Evolutionary conservation across 2,113 vertebrate species (phyloP), one percentile per base, ranked within the genome.

Genomic region (Caloenas nicobarica): DNA sequence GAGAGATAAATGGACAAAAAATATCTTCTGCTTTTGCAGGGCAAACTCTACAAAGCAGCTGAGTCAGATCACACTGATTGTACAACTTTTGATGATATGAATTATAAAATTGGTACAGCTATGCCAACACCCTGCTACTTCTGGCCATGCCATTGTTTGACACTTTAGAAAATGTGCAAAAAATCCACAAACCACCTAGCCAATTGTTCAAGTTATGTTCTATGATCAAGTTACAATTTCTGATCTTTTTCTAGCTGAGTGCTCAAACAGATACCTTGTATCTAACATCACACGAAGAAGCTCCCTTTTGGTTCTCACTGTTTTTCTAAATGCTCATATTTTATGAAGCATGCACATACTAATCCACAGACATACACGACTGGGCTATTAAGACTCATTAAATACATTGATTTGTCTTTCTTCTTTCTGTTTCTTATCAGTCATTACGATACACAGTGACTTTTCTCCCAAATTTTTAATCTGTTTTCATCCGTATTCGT

Each of bases 371-470:
- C 42, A 80, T 53, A 70, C 76, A 96, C 29, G 66, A 79, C 1
- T 66, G 66, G 71, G 71, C 77, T 91, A 95, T 95, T 97, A 97
- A 94, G 72, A 94, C 61, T 93, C 51, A 17, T 96, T 96, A 96
- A 91, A 82, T 86, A 26, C 71, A 93, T 88, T 95, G 88, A 94
- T 97, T 97, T 89, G 60, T 95, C 83, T 94, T 88, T 88, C 61
- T 91, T 81, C 69, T 93, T 95, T 94, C 44, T 95, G 56, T 94
- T 97, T 96, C 81, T 95, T 94, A 96, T 96, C 95, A 96, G 94
- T 95, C 87, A 94, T 95, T 97, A 97, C 94, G 93, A 93, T 83
- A 79, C 50, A 87, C 54, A 95, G 38, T 31, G 46, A 92, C 91
- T 96, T 95, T 73, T 95, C 93, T 96, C 83, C 61, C 33, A 46